Evolutionary conservation across 2,888 invertebrate genomes (phyloP).

Genomic region (Drosophila merina): DNA sequence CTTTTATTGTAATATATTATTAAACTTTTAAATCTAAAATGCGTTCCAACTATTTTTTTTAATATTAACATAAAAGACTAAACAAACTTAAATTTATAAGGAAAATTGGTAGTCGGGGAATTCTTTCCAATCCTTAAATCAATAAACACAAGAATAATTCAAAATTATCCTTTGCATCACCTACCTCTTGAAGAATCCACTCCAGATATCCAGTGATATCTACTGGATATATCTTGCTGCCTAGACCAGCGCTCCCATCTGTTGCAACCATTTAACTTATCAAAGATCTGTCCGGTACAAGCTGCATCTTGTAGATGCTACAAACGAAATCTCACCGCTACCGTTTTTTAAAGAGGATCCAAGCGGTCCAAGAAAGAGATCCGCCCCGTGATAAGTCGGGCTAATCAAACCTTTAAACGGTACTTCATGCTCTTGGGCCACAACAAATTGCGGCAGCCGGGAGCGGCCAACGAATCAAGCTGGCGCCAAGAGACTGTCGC

Average conservation of each 20-base stretch:
- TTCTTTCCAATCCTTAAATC: background rate
- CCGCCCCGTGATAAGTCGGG: conserved; percentile 60
- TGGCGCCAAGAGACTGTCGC: conserved; percentile 71
- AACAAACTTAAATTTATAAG: no score
- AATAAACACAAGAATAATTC: background rate
- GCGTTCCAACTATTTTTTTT: no score
- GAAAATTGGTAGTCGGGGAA: no score
- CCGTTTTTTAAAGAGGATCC: conserved; percentile 28
- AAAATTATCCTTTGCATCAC: conserved; percentile 7
- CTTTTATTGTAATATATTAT: no score
- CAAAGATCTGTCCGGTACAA: conserved; percentile 24
- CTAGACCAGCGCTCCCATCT: conserved; percentile 25
- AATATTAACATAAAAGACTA: no score
- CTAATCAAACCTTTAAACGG: conserved; percentile 72
- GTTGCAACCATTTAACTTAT: conserved; percentile 31
- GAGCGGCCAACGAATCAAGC: conserved; percentile 36
- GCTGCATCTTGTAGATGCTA: conserved; percentile 25
- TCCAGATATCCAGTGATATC: conserved; percentile 26
- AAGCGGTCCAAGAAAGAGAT: conserved; percentile 48
- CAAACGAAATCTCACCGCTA: conserved; percentile 39
- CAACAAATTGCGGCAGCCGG: conserved; percentile 48
- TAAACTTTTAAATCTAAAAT: background rate
- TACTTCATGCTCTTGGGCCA: conserved; percentile 53
- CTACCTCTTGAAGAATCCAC: conserved; percentile 3
- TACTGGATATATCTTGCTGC: conserved; percentile 14